Evolutionary conservation across 2,888 invertebrate species (phyloP).

Genomic region (Ectropis crepuscularia): DNA sequence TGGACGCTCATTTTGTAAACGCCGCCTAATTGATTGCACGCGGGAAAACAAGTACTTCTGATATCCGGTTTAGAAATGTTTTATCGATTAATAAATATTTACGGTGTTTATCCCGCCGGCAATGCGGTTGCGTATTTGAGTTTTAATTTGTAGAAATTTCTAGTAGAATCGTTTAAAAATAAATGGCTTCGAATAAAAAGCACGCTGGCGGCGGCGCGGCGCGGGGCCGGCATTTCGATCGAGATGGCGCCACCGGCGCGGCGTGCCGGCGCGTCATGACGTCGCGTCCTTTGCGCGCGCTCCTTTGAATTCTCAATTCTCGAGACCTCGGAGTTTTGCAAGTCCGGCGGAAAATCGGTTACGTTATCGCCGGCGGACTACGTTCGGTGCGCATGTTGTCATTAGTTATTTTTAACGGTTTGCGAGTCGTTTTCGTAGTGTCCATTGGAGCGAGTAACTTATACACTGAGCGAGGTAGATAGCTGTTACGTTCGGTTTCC

Average conservation of each 20-base stretch:
- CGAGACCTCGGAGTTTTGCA: conserved; percentile 72
- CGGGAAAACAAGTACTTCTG: conserved; percentile 66
- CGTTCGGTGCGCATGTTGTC: conserved; percentile 69
- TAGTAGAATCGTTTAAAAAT: conserved; percentile 45
- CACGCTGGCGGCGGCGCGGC: conserved; percentile 69
- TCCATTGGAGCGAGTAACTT: conserved; percentile 64
- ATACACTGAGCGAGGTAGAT: conserved; percentile 62
- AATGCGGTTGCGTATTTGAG: background rate
- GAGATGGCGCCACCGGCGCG: conserved; percentile 82
- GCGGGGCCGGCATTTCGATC: conserved; percentile 63
- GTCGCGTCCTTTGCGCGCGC: conserved; percentile 75
- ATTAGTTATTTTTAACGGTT: conserved; percentile 81
- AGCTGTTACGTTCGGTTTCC: conserved; percentile 69
- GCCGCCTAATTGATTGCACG: conserved; percentile 62
- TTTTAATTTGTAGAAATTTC: conserved; percentile 36
- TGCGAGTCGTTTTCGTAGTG: conserved; percentile 48
- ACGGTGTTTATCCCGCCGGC: background rate
- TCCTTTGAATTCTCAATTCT: conserved; percentile 64
- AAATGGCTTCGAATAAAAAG: conserved; percentile 53
- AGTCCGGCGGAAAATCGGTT: conserved; percentile 67
- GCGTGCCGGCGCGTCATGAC: conserved; percentile 75
- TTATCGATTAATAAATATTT: background rate
- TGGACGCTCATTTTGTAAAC: conserved; percentile 58
- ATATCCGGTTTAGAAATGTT: conserved; percentile 4
- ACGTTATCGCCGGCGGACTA: conserved; percentile 79